These are phyloP conservation scores for Acyrthosiphon pisum DNA, from an alignment of 1,140 invertebrate genomes.

Conservation along the genomic window DNA sequence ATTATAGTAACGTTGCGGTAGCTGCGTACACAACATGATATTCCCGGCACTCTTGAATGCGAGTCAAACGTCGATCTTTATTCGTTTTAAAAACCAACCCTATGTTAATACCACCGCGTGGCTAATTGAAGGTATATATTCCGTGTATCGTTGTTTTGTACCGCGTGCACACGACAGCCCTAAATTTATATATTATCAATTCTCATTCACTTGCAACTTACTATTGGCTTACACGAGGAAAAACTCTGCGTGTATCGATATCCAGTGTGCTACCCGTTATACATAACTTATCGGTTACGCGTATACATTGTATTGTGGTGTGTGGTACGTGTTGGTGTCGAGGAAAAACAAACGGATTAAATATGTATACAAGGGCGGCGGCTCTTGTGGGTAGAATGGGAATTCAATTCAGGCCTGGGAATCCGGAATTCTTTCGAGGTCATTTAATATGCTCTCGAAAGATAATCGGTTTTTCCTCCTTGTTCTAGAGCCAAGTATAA, in stretches of 20 bases:
- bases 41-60: background rate
- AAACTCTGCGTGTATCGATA: background rate
- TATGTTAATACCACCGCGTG: background rate
- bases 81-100: background rate
- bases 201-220: background rate
- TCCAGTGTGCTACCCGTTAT: background rate
- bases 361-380: background rate
- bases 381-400: background rate
- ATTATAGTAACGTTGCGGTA: too few species aligned
- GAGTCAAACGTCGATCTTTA: background rate
- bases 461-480: background rate
- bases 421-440: background rate
- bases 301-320: background rate
- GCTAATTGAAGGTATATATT: background rate
- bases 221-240: background rate
- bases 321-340: background rate
- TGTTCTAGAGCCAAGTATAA: background rate
- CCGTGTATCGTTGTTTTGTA: too few species aligned
- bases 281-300: slow-evolving; percentile 9
- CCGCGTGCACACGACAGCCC: background rate
- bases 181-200: background rate
- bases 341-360: background rate
- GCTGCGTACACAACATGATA: too few species aligned
- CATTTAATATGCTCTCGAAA: background rate
- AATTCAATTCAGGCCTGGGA: background rate